Evolutionary conservation across 2,888 invertebrate species (phyloP), one percentile per base, ranked within the genome.

Genomic region (Trimorus sp.): DNA sequence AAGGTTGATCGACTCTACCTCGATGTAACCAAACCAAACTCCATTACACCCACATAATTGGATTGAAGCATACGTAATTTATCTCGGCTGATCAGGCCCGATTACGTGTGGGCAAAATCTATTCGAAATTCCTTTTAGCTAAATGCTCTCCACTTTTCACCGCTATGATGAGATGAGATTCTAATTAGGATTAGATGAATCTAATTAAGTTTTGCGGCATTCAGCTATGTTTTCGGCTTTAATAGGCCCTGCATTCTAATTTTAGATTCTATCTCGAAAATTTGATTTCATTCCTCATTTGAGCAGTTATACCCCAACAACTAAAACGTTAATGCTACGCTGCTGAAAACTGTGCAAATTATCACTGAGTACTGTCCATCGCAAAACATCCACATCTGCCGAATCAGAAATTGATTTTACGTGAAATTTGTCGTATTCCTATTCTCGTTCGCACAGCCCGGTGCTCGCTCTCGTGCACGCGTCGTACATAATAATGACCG

Each of bases 141-240:
- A 11, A 40, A 26, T 14, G 37, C n/a, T 63, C 36, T 26, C 26
- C n/a, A 51, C 51, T 38, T 65, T 51, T 63, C 9, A 38, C 51
- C 38, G 51, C 37, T 49, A n/a, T 49, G 49, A 62, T 14, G 15
- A 65, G 38, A 38, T 65, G 38, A 65, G 63, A 65, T 65, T 65
- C 38, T 51, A 65, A 65, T 65, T 65, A 51, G 37, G 63, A 65
- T 65, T 65, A 48, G 51, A 15, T 38, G n/a, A 14, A 65, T 65
- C 38, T 65, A 65, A 65, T 65, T 65, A 45, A 45, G 45, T 45
- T 12, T 45, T 1, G 11, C 45, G 1, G 12, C 9, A 45, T 45
- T 45, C 45, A 45, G 12, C 12, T 45, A 45, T 45, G 45, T 45
- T 45, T 45, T 45, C 45, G 12, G 45, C 9, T 45, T 45, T 45